Evolutionary conservation across 2,797 vertebrate genomes (phyloP), one percentile per base, ranked within the genome.

Genomic region (Amniataba percoides): DNA sequence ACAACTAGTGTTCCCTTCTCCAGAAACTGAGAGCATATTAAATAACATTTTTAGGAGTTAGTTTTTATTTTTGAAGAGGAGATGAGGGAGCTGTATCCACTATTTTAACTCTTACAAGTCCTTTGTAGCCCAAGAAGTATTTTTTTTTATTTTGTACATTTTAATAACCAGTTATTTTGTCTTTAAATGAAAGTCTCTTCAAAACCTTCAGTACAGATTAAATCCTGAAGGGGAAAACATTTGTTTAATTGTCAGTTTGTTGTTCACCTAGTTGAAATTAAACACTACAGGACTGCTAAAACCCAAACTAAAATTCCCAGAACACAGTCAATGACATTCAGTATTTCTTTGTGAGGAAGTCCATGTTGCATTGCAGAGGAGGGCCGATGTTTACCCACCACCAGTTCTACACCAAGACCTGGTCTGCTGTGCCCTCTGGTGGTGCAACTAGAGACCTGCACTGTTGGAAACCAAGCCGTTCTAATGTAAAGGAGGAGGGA

Each of bases 391-490:
- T 9, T 36, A 2, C 7, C 59, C 12, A 0, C 39, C 9, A 2
- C 4, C 25, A 7, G 39, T 27, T 31, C 19, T 2, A 40, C 42
- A 21, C 56, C 77, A 89, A 91, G 92, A 84, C 82, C 83, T 96
- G 96, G 96, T 94, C 95, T 96, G 68, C 86, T 58, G 19, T 65
- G 65, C 95, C 96, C 95, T 96, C 97, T 96, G 78, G 94, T 94
- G 97, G 93, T 42, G 0, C 0, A 0, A 2, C 0, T 0, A 0
- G 0, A 11, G 74, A 43, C 6, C 0, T 52, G 77, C 34, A 39
- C 11, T 0, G 10, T 51, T 8, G 34, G 11, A 40, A 31, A 87
- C 23, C 15, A 31, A 45, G 57, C 1, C 72, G 2, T 21, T 60
- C 72, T 81, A 88, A 89, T 86, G 86, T 81, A 78, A 74, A 77